These are phyloP conservation scores for Calcarius lapponicus DNA, from an alignment of 2,797 vertebrate genomes.

Conservation along the genomic window DNA sequence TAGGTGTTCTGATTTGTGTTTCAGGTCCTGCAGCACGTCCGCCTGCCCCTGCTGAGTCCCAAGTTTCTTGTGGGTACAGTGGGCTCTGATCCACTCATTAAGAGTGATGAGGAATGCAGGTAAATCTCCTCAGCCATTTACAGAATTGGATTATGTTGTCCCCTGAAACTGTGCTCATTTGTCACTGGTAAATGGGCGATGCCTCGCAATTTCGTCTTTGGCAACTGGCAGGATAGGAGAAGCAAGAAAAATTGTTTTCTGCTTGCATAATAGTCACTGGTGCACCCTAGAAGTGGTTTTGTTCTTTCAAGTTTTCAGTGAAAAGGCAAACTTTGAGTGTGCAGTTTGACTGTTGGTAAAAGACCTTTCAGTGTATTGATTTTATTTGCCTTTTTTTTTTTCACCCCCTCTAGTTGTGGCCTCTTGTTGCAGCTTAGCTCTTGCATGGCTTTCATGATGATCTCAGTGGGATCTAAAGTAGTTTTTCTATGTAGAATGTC, in stretches of 20 bases:
- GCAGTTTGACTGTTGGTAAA: not conserved
- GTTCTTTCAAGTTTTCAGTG: conserved; percentile 10
- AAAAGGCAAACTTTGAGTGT: not conserved
- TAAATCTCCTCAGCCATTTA: conserved; percentile 51
- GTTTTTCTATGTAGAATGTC: not conserved
- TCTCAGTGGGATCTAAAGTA: not conserved
- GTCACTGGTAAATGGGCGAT: not conserved
- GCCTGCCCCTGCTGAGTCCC: conserved; percentile 93
- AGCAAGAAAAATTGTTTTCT: not conserved
- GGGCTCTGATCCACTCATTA: conserved; percentile 97
- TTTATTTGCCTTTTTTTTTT: not conserved
- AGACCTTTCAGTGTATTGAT: not conserved
- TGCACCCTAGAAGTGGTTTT: not conserved
- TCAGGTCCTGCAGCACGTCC: conserved; percentile 95
- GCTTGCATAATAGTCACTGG: not conserved
- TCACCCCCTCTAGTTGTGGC: not conserved
- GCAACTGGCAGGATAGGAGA: not conserved
- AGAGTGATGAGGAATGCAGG: conserved; percentile 99
- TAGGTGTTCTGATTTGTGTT: not conserved
- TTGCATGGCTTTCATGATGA: not conserved
- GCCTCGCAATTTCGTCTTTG: not conserved
- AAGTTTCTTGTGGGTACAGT: conserved; percentile 98
- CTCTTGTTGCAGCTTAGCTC: not conserved
- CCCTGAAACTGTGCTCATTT: not conserved
- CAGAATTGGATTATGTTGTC: not conserved